These are phyloP conservation scores for Mus caroli DNA, from an alignment of 2,797 vertebrate genomes.

Conservation along the genomic window DNA sequence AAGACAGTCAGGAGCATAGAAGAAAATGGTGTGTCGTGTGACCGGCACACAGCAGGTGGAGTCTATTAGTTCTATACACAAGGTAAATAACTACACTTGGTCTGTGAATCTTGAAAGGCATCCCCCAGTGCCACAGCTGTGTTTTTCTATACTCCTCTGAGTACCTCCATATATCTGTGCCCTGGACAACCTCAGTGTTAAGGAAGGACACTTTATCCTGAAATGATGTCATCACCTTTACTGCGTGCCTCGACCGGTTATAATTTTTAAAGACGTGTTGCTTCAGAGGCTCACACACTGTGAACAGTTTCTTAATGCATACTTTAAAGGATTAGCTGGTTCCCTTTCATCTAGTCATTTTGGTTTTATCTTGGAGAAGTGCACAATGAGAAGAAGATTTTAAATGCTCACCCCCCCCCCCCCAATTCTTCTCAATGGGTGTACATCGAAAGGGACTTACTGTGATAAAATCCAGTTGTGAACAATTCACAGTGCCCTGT, in stretches of 20 bases:
- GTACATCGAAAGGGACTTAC: constrained; percentile 72
- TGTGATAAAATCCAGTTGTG: constrained; percentile 89
- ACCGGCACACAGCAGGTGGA: constrained; percentile 76
- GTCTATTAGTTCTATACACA: constrained; percentile 80
- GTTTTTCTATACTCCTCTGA: constrained; percentile 55
- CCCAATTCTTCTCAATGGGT: constrained; percentile 68
- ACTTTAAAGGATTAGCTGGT: constrained; percentile 65
- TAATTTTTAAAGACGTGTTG: constrained; percentile 16
- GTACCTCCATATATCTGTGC: not conserved
- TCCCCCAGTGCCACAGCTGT: constrained; percentile 29
- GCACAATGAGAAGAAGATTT: constrained; percentile 21
- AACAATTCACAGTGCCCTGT: constrained; percentile 84
- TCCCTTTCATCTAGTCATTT: constrained; percentile 75
- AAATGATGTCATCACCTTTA: constrained; percentile 37
- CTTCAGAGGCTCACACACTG: constrained; percentile 23
- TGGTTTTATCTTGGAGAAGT: constrained; percentile 50
- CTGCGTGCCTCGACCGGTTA: not conserved
- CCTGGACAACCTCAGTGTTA: not conserved
- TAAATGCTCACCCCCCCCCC: not conserved
- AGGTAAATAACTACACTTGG: constrained; percentile 70
- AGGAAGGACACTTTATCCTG: constrained; percentile 21
- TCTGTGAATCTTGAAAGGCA: constrained; percentile 45
- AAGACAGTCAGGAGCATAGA: constrained; percentile 6
- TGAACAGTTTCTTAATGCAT: constrained; percentile 31
- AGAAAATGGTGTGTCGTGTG: not conserved